A percentile compares a stretch with the other conserved stretches of the same genome.
phyloP scores from a whole-genome alignment of 2,888 invertebrate genomes.

The Morpho deidamia region DNA sequence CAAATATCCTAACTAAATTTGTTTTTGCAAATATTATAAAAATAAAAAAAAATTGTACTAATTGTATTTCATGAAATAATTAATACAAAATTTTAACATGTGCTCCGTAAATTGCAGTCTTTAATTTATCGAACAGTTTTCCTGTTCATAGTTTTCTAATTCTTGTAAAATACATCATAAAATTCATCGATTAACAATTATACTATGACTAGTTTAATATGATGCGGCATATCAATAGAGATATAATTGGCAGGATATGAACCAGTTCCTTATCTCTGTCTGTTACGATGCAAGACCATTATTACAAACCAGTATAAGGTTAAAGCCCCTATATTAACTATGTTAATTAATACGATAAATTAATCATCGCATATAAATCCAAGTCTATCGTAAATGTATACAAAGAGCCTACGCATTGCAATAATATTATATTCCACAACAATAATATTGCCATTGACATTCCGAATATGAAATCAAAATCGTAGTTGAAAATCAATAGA shows the following conservation, averaged over 20 bases:
- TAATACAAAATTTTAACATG: no score
- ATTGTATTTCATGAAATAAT: no score
- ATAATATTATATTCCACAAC: constrained; percentile 2
- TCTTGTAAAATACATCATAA: neutral
- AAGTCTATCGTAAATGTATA: constrained; percentile 2
- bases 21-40: no score
- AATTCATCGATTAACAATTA: constrained; percentile 9
- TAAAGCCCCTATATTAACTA: constrained; percentile 13
- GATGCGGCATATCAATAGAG: constrained; percentile 13
- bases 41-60: no score
- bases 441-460: neutral
- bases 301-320: constrained; percentile 16
- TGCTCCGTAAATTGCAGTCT: no score
- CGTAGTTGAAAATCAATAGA: no score
- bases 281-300: constrained; percentile 18
- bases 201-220: constrained; percentile 6
- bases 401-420: neutral
- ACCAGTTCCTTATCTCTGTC: constrained; percentile 39
- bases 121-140: neutral
- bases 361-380: constrained; percentile 6
- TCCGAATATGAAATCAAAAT: no score
- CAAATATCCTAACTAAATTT: no score
- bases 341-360: constrained; percentile 13
- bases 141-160: neutral
- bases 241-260: constrained; percentile 36